These are phyloP conservation scores for Bothrops jararaca DNA, from an alignment of 2,113 vertebrate species.

Conservation along the genomic window DNA sequence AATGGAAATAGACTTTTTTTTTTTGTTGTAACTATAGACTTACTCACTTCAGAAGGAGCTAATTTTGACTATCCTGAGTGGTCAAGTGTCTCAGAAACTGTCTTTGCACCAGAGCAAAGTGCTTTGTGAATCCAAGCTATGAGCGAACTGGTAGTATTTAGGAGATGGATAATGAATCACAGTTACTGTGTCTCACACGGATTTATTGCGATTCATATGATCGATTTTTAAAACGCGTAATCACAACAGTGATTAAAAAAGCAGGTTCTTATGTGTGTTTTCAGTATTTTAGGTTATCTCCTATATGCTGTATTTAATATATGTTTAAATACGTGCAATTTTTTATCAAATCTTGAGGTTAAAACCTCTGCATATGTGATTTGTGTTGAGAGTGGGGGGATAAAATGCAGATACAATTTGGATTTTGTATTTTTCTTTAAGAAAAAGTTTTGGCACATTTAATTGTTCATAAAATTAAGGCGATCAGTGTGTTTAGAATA, in stretches of 20 bases:
- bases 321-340: constrained; percentile 53
- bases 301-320: constrained; percentile 25
- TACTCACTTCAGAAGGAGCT: constrained; percentile 16
- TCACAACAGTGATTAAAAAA: constrained; percentile 38
- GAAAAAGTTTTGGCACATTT: constrained; percentile 31
- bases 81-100: constrained; percentile 4
- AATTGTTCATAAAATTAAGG: constrained; percentile 38
- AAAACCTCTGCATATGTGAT: constrained; percentile 42
- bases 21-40: constrained; percentile 23
- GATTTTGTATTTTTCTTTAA: constrained; percentile 7
- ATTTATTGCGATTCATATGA: constrained; percentile 27
- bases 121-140: constrained; percentile 38
- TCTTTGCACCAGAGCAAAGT: constrained; percentile 28
- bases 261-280: constrained; percentile 19
- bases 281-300: constrained; percentile 38
- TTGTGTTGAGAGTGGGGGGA: constrained; percentile 4
- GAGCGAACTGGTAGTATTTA: constrained; percentile 25
- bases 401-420: constrained; percentile 28
- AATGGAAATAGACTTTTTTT: constrained; percentile 21
- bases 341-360: constrained; percentile 29
- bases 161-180: constrained; percentile 26
- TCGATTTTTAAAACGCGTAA: constrained; percentile 20
- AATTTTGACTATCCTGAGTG: constrained; percentile 32
- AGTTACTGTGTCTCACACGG: constrained; percentile 39
- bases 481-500: constrained; percentile 38